Base-by-base conservation (phyloP, 2,888 invertebrate species). In the Peribatodes rhomboidaria region DNA sequence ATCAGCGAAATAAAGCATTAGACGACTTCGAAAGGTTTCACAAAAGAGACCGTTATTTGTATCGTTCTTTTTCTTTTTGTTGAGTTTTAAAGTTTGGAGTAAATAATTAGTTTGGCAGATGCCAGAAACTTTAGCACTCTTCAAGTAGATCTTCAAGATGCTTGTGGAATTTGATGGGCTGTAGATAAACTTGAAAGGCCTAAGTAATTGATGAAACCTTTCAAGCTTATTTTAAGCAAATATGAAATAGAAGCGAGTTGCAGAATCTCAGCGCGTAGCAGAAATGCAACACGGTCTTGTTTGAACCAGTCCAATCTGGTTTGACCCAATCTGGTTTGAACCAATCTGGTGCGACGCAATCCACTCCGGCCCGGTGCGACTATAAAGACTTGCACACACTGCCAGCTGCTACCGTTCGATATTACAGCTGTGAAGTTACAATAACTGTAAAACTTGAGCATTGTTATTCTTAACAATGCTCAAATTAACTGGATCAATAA, bases 211-310 rank as follows among this genome's bases (percentile, higher is more conserved):
- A 49, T n/a, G 18, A 9, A 20, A 37, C 35, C 13, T 50, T 18
- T 22, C 54, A 57, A 62, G 18, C 13, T 18, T n/a, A 18, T 18
- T 37, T 37, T 37, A 84, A 82, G 85, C 87, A 87, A 88, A 89
- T 88, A 83, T 86, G 83, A 85, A 83, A 85, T 82, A 82, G 79
- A 74, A 80, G 83, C 78, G 82, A 83, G 81, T 83, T 79, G 80
- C 77, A 76, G 77, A 76, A 75, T 83, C 79, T 18, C 79, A 79
- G 74, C 72, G 75, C 44, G n/a, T 44, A 10, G 55, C 41, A 31
- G 41, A 54, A 79, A 81, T 81, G 85, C 87, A 87, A 83, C 82
- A 82, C 71, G 82, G 81, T 84, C 88, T 88, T 86, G 88, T 89
- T 89, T 86, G 80, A 67, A 80, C 78, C 79, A 77, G 81, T 80